These are phyloP conservation scores for Acanthurus tractus DNA, from an alignment of 2,797 vertebrate genomes.

Conservation along the genomic window DNA sequence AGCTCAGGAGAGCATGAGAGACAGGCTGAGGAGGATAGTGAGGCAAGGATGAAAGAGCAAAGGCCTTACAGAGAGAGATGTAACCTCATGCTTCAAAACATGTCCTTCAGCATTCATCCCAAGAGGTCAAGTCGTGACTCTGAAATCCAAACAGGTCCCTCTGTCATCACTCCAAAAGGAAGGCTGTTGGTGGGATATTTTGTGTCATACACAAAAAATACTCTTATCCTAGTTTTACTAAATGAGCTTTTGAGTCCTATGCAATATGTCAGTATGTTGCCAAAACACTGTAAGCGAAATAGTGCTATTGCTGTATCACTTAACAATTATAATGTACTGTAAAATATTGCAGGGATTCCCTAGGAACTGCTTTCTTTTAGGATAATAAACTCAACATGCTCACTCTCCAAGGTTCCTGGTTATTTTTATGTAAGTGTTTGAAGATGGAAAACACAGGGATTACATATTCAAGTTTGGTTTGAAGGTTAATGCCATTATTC, in stretches of 20 bases:
- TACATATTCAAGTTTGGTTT: conserved; percentile 3
- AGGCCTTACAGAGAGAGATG: conserved; percentile 58
- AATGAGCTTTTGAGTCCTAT: too few species aligned
- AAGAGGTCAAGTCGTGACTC: conserved; percentile 56
- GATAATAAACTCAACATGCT: conserved; percentile 9
- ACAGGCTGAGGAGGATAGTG: conserved; percentile 43
- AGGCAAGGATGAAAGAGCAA: conserved; percentile 60
- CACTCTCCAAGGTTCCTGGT: background rate
- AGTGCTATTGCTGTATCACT: background rate
- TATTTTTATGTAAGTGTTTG: conserved; percentile 1
- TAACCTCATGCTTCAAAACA: conserved; percentile 65
- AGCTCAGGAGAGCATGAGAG: conserved; percentile 48
- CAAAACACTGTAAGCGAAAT: background rate
- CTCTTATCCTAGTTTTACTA: too few species aligned
- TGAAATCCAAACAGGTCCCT: conserved; percentile 53
- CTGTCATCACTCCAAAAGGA: conserved; percentile 27
- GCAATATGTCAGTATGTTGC: background rate
- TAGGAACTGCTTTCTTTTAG: background rate
- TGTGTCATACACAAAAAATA: background rate
- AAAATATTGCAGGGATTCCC: background rate
- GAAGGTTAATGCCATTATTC: background rate
- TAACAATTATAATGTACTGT: background rate
- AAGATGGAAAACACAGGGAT: conserved; percentile 1
- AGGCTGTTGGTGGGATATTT: background rate
- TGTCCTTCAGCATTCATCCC: conserved; percentile 64